Evolutionary conservation across 2,888 invertebrate genomes (phyloP), one percentile per base, ranked within the genome.

Genomic region (Smittia sp.): DNA sequence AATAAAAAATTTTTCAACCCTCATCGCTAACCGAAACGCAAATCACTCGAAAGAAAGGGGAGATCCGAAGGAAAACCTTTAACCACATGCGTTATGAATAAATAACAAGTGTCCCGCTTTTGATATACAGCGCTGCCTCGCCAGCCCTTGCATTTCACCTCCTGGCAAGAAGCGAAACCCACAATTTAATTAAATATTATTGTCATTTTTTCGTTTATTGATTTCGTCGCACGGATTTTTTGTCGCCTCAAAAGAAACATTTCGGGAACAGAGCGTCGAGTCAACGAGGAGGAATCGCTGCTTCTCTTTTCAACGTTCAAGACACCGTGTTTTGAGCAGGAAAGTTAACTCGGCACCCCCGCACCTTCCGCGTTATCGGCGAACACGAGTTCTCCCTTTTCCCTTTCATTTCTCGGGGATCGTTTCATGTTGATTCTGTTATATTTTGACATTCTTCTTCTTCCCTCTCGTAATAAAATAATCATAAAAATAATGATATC

Each of bases 401-500:
- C 11, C 2, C 6, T 22, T 63, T 63, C 62, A 9, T 25, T 65
- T 58, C 54, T 32, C 39, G 52, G 62, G 41, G 69, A 24, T 69
- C 39, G 13, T 58, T 62, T 15, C 9, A n/a, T 20, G 72, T 62
- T 62, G 38, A 15, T 39, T 1, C 11, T 58, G 20, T 46, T 52
- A 25, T 72, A 72, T 72, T 72, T 72, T 72, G 72, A 72, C 72
- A 69, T 69, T 69, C 41, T 67, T 69, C 18, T 24, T 46, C 46
- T 38, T 38, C 58, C 32, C 20, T 15, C 20, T 24, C 18, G 54
- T 72, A 72, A 72, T 72, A 72, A 72, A 72, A 72, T 72, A 72
- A 72, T 72, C 72, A 58, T 72, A 62, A 72, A 72, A 32, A 72
- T 72, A 72, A 72, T 72, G 72, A 72, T 72, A 72, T 72, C 72